A percentile compares a stretch with the other conserved stretches of the same genome.
These are phyloP conservation scores for Stenurella melanura DNA, from an alignment of 2,888 invertebrate species.

Conservation along the genomic window DNA sequence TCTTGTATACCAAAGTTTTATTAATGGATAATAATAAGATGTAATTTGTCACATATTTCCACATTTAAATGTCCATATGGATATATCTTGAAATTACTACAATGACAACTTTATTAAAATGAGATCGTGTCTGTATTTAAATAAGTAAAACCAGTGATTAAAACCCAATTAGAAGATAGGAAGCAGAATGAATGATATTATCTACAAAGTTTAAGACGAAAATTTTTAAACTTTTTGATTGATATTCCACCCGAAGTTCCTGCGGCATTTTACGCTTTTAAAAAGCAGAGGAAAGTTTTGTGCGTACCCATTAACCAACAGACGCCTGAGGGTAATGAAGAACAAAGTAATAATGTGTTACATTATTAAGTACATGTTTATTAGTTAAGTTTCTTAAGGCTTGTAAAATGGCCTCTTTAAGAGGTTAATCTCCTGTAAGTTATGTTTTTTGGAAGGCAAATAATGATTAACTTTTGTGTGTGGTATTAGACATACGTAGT, in stretches of 20 bases:
- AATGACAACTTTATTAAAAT: constrained; percentile 20
- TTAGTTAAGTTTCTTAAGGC: constrained; percentile 28
- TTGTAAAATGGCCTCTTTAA: constrained; percentile 25
- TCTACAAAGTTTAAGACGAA: constrained; percentile 12
- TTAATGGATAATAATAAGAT: too few relatives aligned
- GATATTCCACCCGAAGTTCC: constrained; percentile 22
- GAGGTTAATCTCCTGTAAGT: constrained; percentile 17
- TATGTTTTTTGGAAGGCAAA: background rate
- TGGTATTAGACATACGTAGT: constrained; percentile 5
- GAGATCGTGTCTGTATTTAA: constrained; percentile 42
- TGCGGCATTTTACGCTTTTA: constrained; percentile 28
- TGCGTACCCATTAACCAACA: constrained; percentile 24
- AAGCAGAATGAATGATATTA: constrained; percentile 17
- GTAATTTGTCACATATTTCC: too few relatives aligned
- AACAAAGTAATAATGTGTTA: constrained; percentile 35
- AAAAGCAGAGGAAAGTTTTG: constrained; percentile 19
- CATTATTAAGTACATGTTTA: constrained; percentile 33
- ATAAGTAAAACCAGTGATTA: constrained; percentile 48
- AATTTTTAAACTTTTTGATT: constrained; percentile 36
- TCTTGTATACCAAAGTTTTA: too few relatives aligned
- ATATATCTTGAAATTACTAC: background rate
- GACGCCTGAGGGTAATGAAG: background rate
- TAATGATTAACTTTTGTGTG: constrained; percentile 11
- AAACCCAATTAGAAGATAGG: constrained; percentile 45
- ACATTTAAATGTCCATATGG: background rate